Base-by-base conservation (phyloP, 1,140 invertebrate species). In the Harpegnathos saltator region DNA sequence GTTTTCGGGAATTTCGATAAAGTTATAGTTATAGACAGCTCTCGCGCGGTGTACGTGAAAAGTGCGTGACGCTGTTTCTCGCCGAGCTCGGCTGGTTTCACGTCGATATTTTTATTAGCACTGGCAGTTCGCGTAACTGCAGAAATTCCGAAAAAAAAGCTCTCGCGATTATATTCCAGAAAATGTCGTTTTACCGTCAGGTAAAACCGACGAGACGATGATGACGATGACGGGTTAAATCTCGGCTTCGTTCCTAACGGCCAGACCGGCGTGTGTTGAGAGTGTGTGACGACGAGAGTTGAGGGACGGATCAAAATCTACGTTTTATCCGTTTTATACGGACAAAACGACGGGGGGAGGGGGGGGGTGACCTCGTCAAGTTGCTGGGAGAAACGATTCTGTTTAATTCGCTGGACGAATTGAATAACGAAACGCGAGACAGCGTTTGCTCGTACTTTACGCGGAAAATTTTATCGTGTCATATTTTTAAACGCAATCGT, bases 21-120 rank as follows among this genome's bases (percentile, higher is more conserved):
- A 86, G 84, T 86, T 87, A 83, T 56, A 83, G 63, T 78, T 77
- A 66, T 69, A 66, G 84, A 87, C 84, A 87, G 80, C 72, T 86
- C 69, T 33, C 29, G n/a, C n/a, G n/a, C n/a, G 84, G 69, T 71
- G 58, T 82, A 83, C 24, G 78, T 62, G 54, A 78, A 78, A 78
- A 62, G 59, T 78, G 63, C 75, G 50, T 78, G 63, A 78, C 52
- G 75, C 29, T 50, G 17, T 22, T 56, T 78, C 65, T 44, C 3
- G 38, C 38, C 38, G 4, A 62, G 56, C 63, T 48, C 33, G 50
- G 14, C 14, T 19, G 61, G 24, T 71, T 80, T 59, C 52, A 80
- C 54, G 52, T 80, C 65, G 75, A 80, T 71, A 80, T 80, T 80
- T 80, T 80, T 71, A 80, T 80, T 71, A 80, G 52, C 33, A 69